Base-by-base conservation (phyloP, 2,888 invertebrate species). In the Lepas anatifera region DNA sequence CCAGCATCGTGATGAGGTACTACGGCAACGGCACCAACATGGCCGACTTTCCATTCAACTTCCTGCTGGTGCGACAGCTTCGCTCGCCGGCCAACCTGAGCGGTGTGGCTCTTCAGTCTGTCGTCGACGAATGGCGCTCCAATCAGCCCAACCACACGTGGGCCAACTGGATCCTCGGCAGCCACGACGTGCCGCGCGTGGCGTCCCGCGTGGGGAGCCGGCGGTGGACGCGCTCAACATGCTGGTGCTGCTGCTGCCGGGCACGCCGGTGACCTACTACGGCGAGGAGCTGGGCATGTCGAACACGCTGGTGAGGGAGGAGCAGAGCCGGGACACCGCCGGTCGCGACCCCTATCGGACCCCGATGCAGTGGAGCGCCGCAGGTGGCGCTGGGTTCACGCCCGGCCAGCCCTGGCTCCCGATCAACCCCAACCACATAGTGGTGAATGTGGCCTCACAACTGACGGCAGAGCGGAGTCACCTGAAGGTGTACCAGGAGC, bases 261-360 rank as follows among this genome's bases (percentile, higher is more conserved):
- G 95, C 64, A 86, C 89, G 7, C 88, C 92, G 0, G 86, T 94
- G 13, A 89, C 91, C 0, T 95, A 95, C 77, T 90, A 92, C 76
- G 92, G 92, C 1, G 92, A 93, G 77, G 92, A 93, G 78, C 84
- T 93, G 69, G 92, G 89, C 13, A 89, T 92, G 89, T 82, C 69
- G 52, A 64, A 73, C 69, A 66, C 70, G 2, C 68, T 68, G 46
- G 69, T 74, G 29, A 70, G 69, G 43, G 73, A 70, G 66, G 71
- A 73, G 37, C 73, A 74, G 37, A 72, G 73, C 2, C 43, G 69
- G 64, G 74, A 74, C 58, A 72, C 74, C 3, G 52, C 67, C 16
- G 74, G 73, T n/a, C 72, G 89, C 7, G 89, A 89, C 78, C 89
- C 89, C 0, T 87, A 84, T 74, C 83, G 92, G 39, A 89, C 91